phyloP scores from a whole-genome alignment of 2,113 vertebrate genomes.

The Archilochus colubris region DNA sequence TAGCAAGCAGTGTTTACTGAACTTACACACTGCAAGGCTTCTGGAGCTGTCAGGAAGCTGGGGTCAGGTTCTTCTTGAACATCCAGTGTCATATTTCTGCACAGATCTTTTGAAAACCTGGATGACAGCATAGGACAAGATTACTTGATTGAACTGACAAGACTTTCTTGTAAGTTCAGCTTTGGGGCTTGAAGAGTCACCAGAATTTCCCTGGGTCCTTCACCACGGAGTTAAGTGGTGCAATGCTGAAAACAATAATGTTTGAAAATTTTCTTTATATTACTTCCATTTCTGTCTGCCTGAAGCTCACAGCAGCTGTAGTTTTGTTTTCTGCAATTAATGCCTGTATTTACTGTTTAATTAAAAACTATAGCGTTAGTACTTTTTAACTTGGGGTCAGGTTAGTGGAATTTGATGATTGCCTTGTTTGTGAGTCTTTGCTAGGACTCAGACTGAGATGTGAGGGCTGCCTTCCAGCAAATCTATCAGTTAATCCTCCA shows the following conservation, averaged over 20 bases:
- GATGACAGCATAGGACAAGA: not conserved
- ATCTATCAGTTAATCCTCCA: not conserved
- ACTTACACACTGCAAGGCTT: not conserved
- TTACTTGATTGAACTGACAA: not conserved
- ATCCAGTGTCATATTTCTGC: not conserved
- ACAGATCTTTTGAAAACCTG: not conserved
- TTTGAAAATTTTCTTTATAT: not conserved
- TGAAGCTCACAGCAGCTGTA: not conserved
- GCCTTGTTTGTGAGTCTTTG: not conserved
- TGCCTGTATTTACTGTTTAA: not conserved
- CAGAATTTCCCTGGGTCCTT: not conserved
- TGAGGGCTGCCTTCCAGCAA: not conserved
- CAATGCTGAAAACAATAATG: not conserved
- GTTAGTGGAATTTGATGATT: not conserved
- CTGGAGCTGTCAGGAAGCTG: not conserved
- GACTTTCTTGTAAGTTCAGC: not conserved
- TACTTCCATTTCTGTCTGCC: not conserved
- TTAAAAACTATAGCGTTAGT: not conserved
- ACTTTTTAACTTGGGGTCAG: not conserved
- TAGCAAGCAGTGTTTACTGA: not conserved
- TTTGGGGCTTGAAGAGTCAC: not conserved
- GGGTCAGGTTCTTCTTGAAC: not conserved
- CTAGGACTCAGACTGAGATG: not conserved
- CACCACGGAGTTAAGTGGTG: not conserved
- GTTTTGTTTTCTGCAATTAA: not conserved